phyloP scores from a whole-genome alignment of 2,113 vertebrate species.

The western clawed frog (Xenopus tropicalis) region DNA sequence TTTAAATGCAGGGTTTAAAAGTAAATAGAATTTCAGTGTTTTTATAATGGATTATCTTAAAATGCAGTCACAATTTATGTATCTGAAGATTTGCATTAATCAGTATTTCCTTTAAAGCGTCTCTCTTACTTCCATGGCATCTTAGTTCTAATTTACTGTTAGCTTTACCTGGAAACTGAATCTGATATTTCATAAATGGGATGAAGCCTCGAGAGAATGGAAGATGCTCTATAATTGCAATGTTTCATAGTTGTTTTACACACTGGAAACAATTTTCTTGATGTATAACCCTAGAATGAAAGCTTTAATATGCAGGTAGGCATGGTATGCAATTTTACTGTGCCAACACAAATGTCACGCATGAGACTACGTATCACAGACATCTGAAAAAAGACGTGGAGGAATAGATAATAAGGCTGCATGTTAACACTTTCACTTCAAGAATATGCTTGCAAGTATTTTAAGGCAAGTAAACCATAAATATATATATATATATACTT shows the following conservation, averaged over 20 bases:
- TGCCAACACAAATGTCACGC: not conserved
- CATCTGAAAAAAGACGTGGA: not conserved
- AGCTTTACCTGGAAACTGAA: slow-evolving; percentile 6
- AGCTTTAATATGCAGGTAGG: slow-evolving; percentile 3
- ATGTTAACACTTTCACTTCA: too few species aligned
- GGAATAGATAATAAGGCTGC: not conserved
- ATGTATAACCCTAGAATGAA: slow-evolving; percentile 24
- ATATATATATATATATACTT: too few species aligned
- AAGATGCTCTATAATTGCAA: slow-evolving; percentile 2
- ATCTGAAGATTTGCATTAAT: not conserved
- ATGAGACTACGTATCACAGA: not conserved
- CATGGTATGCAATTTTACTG: slow-evolving; percentile 11
- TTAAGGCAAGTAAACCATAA: too few species aligned
- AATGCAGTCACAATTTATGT: not conserved
- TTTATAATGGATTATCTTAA: too few species aligned
- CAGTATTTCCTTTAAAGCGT: not conserved
- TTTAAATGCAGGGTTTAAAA: too few species aligned
- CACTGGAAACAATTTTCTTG: slow-evolving; percentile 20
- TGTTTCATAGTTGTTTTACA: slow-evolving; percentile 10
- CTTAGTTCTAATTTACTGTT: slow-evolving; percentile 9
- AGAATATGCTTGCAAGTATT: too few species aligned
- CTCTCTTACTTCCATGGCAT: not conserved
- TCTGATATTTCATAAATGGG: not conserved
- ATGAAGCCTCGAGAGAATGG: slow-evolving; percentile 17
- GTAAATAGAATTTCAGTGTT: too few species aligned